Conservation (phyloP, 2,888 invertebrate genomes). For the Miltochrista miniata region DNA sequence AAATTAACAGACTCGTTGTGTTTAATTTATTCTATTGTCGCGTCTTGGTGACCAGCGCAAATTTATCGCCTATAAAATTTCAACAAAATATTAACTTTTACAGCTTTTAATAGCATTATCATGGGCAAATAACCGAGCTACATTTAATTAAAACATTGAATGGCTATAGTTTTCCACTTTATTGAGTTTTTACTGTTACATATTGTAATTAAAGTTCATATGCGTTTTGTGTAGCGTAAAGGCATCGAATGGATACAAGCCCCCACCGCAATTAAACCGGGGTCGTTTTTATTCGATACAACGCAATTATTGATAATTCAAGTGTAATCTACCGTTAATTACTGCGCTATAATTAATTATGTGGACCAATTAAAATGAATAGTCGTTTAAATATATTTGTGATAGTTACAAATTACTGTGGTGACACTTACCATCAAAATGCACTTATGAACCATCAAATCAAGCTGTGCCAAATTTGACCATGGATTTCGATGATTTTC, state of each 20-base stretch:
- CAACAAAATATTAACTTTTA: slow-evolving; percentile 17
- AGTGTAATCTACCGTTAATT: slow-evolving; percentile 42
- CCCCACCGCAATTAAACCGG: slow-evolving; percentile 39
- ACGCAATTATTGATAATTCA: slow-evolving; percentile 42
- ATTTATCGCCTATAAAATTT: slow-evolving; percentile 22
- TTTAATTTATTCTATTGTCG: slow-evolving; percentile 27
- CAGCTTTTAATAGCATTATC: slow-evolving; percentile 14
- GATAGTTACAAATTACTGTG: slow-evolving; percentile 23
- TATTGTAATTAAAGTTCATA: slow-evolving; percentile 67
- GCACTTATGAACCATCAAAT: slow-evolving; percentile 1
- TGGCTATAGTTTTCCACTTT: slow-evolving; percentile 73
- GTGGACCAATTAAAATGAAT: slow-evolving; percentile 29
- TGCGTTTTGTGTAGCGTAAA: slow-evolving; percentile 56
- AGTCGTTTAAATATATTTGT: slow-evolving; percentile 32
- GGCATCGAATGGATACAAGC: slow-evolving; percentile 34
- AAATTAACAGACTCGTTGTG: slow-evolving; percentile 23
- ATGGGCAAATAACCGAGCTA: slow-evolving; percentile 34
- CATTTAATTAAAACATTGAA: slow-evolving; percentile 74
- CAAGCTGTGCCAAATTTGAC: background rate
- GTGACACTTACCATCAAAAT: background rate
- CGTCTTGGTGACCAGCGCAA: slow-evolving; percentile 10
- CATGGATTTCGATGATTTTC: background rate
- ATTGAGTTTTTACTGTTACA: slow-evolving; percentile 69
- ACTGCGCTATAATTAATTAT: slow-evolving; percentile 37
- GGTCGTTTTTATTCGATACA: slow-evolving; percentile 34